Evolutionary conservation across 2,797 vertebrate species (phyloP).

Genomic region (Tympanoctomys barrerae): DNA sequence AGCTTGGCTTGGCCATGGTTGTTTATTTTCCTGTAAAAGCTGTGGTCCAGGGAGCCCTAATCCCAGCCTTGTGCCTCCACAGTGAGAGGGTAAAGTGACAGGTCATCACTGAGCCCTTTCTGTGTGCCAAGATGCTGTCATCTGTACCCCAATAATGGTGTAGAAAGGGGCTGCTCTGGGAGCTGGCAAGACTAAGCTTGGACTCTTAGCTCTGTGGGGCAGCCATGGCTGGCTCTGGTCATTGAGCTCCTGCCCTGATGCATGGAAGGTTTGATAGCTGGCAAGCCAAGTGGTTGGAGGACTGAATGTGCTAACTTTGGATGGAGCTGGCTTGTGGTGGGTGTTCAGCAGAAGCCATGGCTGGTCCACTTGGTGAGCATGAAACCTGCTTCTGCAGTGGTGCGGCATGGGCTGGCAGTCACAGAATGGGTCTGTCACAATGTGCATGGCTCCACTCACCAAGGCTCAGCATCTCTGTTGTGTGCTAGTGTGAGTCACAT

Average conservation of each 20-base stretch:
- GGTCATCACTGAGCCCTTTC: neutral
- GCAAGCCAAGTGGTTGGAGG: neutral
- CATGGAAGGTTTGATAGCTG: neutral
- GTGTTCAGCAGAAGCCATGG: neutral
- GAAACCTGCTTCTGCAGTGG: neutral
- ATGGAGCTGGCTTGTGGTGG: neutral
- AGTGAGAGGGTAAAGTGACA: neutral
- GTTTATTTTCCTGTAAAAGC: neutral
- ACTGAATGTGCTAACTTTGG: neutral
- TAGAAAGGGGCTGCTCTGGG: neutral
- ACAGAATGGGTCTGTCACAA: neutral
- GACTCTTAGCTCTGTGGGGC: neutral
- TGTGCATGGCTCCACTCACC: neutral
- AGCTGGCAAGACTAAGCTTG: neutral
- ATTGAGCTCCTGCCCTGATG: too few relatives aligned
- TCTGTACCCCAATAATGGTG: rapidly evolving
- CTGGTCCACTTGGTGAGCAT: too few relatives aligned
- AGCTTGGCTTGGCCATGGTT: neutral
- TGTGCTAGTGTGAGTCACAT: neutral
- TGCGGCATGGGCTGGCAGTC: too few relatives aligned
- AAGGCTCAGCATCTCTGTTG: neutral
- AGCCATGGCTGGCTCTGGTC: neutral
- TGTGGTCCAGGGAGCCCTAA: neutral
- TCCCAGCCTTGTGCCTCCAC: neutral
- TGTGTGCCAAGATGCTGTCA: neutral